phyloP scores from a whole-genome alignment of 1,140 invertebrate species.

The Heliconius nattereri region DNA sequence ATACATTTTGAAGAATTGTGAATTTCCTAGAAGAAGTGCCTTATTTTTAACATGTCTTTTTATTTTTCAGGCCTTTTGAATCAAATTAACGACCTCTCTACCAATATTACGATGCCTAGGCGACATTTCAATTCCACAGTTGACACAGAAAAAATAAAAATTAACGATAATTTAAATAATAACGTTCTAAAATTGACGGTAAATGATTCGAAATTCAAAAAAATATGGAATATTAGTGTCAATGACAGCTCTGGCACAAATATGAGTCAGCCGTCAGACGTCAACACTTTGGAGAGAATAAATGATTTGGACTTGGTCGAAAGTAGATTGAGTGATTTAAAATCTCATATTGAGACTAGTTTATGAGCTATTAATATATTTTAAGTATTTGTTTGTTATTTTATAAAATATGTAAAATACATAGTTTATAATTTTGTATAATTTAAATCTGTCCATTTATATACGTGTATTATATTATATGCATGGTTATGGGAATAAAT shows the following conservation, averaged over 20 bases:
- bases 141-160: constrained; percentile 28
- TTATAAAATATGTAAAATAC: neutral
- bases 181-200: constrained; percentile 59
- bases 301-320: constrained; percentile 74
- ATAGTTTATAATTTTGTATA: neutral
- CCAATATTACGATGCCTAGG: constrained; percentile 24
- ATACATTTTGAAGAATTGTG: too few species aligned
- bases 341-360: constrained; percentile 64
- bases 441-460: neutral
- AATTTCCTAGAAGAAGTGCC: too few species aligned
- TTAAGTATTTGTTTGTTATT: neutral
- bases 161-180: constrained; percentile 18
- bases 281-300: constrained; percentile 73
- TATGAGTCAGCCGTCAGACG: constrained; percentile 57
- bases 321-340: constrained; percentile 69
- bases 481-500: constrained; percentile 1
- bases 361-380: constrained; percentile 45
- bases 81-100: constrained; percentile 70
- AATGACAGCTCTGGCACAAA: constrained; percentile 44
- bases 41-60: neutral
- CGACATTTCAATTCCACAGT: constrained; percentile 32
- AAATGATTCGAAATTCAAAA: constrained; percentile 55
- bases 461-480: neutral
- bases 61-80: constrained; percentile 72
- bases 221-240: constrained; percentile 62